A percentile compares a stretch with the other conserved stretches of the same genome.
Evolutionary conservation across 1,140 invertebrate genomes (phyloP).

Genomic region (Chrysoperla carnea): DNA sequence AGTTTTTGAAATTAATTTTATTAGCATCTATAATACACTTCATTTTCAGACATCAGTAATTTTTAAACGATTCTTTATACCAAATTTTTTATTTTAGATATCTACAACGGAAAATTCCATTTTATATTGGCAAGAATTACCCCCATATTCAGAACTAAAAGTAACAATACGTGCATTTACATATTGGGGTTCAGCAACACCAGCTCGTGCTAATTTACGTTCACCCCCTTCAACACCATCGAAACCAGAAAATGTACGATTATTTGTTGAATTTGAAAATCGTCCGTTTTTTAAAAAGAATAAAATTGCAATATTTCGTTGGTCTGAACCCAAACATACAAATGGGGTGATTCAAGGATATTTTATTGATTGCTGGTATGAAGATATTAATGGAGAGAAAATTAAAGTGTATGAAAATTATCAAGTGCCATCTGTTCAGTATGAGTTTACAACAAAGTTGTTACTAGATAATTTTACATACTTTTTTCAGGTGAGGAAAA

Average conservation of each 20-base stretch:
- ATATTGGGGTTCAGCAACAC: slow-evolving; percentile 58
- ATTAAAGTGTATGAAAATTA: slow-evolving; percentile 8
- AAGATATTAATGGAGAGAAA: slow-evolving; percentile 10
- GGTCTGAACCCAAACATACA: slow-evolving; percentile 48
- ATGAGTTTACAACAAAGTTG: slow-evolving; percentile 1
- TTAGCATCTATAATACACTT: too few species aligned
- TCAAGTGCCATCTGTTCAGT: slow-evolving; percentile 16
- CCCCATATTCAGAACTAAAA: slow-evolving; percentile 47
- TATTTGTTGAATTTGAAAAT: slow-evolving; percentile 37
- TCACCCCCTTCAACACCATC: slow-evolving; percentile 56
- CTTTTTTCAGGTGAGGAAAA: slow-evolving; percentile 42
- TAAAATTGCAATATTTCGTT: slow-evolving; percentile 44
- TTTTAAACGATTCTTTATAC: slow-evolving; percentile 7
- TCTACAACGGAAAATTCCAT: slow-evolving; percentile 26
- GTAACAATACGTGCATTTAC: slow-evolving; percentile 63
- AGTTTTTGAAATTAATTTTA: too few species aligned
- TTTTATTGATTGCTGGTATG: slow-evolving; percentile 46
- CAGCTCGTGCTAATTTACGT: slow-evolving; percentile 32
- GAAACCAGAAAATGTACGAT: slow-evolving; percentile 45
- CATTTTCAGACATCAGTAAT: too few species aligned
- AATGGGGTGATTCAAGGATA: slow-evolving; percentile 63
- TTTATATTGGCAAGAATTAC: slow-evolving; percentile 27
- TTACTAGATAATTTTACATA: slow-evolving; percentile 15
- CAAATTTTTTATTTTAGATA: too few species aligned
- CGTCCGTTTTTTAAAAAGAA: slow-evolving; percentile 23